Evolutionary conservation across 2,113 vertebrate genomes (phyloP).

Genomic region (Tylochromis polylepis): DNA sequence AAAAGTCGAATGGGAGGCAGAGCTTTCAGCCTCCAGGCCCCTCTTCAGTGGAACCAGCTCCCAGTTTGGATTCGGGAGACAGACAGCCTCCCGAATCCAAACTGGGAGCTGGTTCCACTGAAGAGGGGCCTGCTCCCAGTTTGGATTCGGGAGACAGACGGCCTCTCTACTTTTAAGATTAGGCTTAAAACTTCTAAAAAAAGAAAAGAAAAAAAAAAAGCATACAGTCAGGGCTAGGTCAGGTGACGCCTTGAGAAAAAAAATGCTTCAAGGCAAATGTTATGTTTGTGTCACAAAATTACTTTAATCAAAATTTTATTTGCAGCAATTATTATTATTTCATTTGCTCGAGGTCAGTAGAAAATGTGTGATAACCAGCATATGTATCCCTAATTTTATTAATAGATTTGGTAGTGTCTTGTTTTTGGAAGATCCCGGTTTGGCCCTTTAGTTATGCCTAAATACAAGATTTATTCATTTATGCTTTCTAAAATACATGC

Average conservation of each 20-base stretch:
- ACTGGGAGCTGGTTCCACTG: no score
- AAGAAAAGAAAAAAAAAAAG: no score
- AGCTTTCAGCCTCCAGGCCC: not conserved
- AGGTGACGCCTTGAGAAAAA: not conserved
- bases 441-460: no score
- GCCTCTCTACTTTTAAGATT: not conserved
- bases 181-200: not conserved
- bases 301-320: not conserved
- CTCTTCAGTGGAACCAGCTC: not conserved
- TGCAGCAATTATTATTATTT: not conserved
- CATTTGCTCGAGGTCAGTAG: not conserved
- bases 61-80: not conserved
- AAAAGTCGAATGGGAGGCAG: not conserved
- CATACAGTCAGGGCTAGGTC: rapidly evolving
- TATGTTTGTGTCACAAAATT: not conserved
- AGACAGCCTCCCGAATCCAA: not conserved
- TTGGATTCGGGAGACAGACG: not conserved
- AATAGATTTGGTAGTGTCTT: not conserved
- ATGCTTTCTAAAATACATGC: not conserved
- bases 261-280: not conserved
- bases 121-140: no score
- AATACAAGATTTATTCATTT: not conserved
- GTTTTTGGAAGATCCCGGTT: not conserved
- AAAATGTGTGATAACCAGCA: not conserved
- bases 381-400: rapidly evolving